Percentiles rank a stretch among this genome's conserved stretches.
Conservation (phyloP, 2,888 invertebrate genomes). For the Sepiola atlantica region DNA sequence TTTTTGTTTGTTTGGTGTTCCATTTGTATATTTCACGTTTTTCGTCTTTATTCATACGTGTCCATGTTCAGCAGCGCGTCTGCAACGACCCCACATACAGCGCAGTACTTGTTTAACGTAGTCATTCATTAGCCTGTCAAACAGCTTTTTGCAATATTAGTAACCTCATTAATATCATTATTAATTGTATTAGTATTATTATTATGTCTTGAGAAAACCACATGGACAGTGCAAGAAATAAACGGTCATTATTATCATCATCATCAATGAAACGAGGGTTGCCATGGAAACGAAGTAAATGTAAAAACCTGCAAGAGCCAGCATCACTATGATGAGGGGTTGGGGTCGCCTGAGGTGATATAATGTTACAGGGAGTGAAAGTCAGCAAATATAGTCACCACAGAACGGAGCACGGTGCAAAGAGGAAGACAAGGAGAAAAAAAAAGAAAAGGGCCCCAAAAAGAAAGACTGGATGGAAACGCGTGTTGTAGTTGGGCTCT, state of each 20-base stretch:
- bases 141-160: neutral
- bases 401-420: neutral
- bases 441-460: neutral
- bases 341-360: neutral
- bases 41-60: neutral
- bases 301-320: neutral
- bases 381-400: neutral
- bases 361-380: neutral
- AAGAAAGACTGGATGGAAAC: neutral
- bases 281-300: slow-evolving; percentile 23
- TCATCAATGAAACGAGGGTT: neutral
- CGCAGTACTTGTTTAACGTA: no score
- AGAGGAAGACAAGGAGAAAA: neutral
- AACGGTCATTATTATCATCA: neutral
- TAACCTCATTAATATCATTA: neutral
- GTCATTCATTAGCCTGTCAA: neutral
- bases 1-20: no score
- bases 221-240: neutral
- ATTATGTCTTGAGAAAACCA: neutral
- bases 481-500: neutral
- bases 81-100: neutral
- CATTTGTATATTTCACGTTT: neutral
- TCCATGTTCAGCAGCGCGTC: neutral
- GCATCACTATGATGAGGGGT: neutral
- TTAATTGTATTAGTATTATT: neutral